These are phyloP conservation scores for Nebria ingens DNA, from an alignment of 1,140 invertebrate species.

Conservation along the genomic window DNA sequence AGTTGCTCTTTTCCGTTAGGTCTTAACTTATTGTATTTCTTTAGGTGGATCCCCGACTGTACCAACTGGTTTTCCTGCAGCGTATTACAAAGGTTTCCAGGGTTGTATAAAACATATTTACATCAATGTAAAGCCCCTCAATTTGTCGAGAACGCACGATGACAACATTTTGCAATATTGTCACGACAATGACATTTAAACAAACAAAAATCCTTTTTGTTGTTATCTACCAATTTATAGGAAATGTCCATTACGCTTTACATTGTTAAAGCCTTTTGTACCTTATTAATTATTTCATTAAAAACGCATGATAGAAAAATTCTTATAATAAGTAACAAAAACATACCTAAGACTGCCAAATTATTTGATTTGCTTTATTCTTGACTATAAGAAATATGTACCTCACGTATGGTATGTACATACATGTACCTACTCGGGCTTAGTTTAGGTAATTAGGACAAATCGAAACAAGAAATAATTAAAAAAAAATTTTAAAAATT, in stretches of 20 bases:
- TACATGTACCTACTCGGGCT: not conserved
- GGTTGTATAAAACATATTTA: constrained; percentile 31
- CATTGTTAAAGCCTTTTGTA: not conserved
- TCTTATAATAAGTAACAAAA: no score
- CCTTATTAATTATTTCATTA: not conserved
- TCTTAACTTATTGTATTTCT: constrained; percentile 8
- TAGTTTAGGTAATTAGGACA: not conserved
- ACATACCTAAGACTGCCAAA: constrained; percentile 7
- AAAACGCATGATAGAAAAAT: constrained; percentile 6
- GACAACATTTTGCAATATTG: constrained; percentile 29
- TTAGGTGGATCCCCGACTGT: constrained; percentile 27
- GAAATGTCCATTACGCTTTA: not conserved
- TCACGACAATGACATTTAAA: constrained; percentile 33
- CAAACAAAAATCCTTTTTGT: no score
- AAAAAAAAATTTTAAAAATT: not conserved
- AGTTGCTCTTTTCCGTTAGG: not conserved
- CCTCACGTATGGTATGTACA: not conserved
- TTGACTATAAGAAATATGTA: not conserved
- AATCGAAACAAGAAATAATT: not conserved
- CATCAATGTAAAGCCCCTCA: constrained; percentile 28
- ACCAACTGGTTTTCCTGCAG: constrained; percentile 27
- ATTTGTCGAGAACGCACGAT: constrained; percentile 27
- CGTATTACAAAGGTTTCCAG: constrained; percentile 33
- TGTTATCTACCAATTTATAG: not conserved
- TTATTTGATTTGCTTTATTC: not conserved